These are phyloP conservation scores for Hypotaenidia philippensis DNA, from an alignment of 2,797 vertebrate species.

Conservation along the genomic window DNA sequence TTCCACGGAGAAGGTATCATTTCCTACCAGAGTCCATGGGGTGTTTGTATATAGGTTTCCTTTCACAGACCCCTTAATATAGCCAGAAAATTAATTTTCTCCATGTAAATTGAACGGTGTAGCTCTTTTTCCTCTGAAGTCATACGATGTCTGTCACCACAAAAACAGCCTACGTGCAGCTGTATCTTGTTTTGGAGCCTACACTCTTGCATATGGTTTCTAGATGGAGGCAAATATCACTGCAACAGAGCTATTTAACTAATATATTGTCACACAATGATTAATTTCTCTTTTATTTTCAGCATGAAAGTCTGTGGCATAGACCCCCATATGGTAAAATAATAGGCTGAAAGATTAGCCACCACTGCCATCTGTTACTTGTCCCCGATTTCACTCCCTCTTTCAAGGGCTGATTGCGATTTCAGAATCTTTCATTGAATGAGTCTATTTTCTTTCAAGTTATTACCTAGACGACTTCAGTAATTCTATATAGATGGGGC, in stretches of 20 bases:
- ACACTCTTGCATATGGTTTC: conserved; percentile 21
- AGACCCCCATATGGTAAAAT: conserved; percentile 70
- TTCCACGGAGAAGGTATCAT: not conserved
- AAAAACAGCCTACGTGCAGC: not conserved
- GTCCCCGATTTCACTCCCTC: conserved; percentile 21
- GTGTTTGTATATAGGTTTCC: not conserved
- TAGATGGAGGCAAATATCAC: conserved; percentile 23
- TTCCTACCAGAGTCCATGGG: not conserved
- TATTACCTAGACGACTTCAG: conserved; percentile 51
- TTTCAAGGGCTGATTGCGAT: conserved; percentile 68
- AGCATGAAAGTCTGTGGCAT: conserved; percentile 53
- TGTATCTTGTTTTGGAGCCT: conserved; percentile 6
- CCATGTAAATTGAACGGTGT: not conserved
- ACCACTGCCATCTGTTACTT: conserved; percentile 64
- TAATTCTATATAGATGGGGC: conserved; percentile 48
- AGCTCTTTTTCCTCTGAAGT: not conserved
- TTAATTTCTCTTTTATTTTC: conserved; percentile 59
- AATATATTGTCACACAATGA: conserved; percentile 45
- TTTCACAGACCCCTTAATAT: not conserved
- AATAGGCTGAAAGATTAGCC: conserved; percentile 59
- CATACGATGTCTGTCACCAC: not conserved
- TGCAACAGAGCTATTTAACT: conserved; percentile 36
- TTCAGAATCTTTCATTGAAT: conserved; percentile 63
- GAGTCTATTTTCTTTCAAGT: conserved; percentile 68
- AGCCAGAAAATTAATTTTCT: conserved; percentile 1